Percentiles rank a stretch among this genome's conserved stretches.
phyloP scores from a whole-genome alignment of 2,888 invertebrate genomes.

The Erannis defoliaria region DNA sequence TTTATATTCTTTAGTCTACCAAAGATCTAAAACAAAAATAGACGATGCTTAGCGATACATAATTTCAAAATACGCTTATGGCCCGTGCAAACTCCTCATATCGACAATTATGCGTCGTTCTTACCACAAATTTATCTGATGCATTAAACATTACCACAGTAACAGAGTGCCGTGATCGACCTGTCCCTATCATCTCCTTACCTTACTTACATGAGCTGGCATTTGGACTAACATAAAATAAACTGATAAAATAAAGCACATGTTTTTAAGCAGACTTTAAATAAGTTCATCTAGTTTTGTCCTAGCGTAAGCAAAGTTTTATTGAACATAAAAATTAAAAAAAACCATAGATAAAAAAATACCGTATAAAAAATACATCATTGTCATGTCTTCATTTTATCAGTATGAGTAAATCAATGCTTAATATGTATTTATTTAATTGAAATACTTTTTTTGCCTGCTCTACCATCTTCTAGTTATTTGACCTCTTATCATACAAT shows the following conservation, averaged over 20 bases:
- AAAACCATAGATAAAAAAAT: background rate
- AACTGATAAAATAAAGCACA: constrained; percentile 19
- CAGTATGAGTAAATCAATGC: constrained; percentile 12
- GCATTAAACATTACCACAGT: background rate
- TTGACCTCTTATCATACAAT: background rate
- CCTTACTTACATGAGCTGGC: constrained; percentile 23
- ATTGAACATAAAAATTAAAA: background rate
- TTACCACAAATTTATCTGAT: no score
- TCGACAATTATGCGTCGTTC: no score
- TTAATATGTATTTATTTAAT: constrained; percentile 30
- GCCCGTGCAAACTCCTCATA: no score
- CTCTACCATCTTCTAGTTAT: constrained; percentile 8
- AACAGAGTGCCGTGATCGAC: constrained; percentile 24
- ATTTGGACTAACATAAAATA: constrained; percentile 12
- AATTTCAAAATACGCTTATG: no score
- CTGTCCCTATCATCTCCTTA: constrained; percentile 26
- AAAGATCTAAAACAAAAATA: no score
- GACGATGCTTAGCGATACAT: no score
- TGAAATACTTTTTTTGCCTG: constrained; percentile 9
- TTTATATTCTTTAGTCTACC: no score
- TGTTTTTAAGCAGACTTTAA: background rate
- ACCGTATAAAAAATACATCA: no score
- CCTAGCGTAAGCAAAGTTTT: background rate
- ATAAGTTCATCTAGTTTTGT: background rate
- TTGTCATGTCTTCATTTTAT: constrained; percentile 16